Evolutionary conservation across 1,140 invertebrate genomes (phyloP).

Genomic region (Calliphora vicina): DNA sequence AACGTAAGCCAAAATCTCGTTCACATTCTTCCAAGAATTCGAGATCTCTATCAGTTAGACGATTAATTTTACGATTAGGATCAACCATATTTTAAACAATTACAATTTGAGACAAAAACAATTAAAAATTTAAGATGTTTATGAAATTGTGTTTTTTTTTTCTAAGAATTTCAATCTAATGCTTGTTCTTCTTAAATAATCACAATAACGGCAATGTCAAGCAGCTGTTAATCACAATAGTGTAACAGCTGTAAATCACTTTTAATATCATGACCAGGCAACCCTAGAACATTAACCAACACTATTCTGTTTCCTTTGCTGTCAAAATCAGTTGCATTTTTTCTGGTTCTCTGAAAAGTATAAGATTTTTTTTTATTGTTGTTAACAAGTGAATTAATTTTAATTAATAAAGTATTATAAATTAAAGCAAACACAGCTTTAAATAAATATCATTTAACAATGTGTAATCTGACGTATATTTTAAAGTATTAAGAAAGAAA

Average conservation of each 20-base stretch:
- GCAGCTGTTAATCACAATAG: not conserved
- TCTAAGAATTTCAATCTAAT: not conserved
- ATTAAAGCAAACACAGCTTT: too few relatives aligned
- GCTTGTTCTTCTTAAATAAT: not conserved
- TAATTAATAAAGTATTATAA: not conserved
- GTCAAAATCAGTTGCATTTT: slow-evolving; percentile 16
- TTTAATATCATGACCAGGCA: not conserved
- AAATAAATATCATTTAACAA: too few relatives aligned
- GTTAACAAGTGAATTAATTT: not conserved
- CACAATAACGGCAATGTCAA: not conserved
- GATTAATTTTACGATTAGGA: slow-evolving; percentile 62
- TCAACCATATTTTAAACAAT: slow-evolving; percentile 53
- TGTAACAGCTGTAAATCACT: not conserved
- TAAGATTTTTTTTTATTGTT: not conserved
- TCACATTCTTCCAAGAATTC: slow-evolving; percentile 67
- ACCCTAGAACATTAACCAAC: not conserved
- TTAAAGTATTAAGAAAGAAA: too few relatives aligned
- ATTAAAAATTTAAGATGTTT: too few relatives aligned
- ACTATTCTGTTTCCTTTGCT: not conserved
- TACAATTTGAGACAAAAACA: not conserved
- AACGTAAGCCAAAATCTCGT: slow-evolving; percentile 66
- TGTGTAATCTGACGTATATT: too few relatives aligned
- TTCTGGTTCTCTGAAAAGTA: not conserved
- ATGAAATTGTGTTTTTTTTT: not conserved
- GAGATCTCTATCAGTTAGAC: slow-evolving; percentile 61